Evolutionary conservation across 2,113 vertebrate species (phyloP), one percentile per base, ranked within the genome.

Genomic region (Takifugu flavidus): DNA sequence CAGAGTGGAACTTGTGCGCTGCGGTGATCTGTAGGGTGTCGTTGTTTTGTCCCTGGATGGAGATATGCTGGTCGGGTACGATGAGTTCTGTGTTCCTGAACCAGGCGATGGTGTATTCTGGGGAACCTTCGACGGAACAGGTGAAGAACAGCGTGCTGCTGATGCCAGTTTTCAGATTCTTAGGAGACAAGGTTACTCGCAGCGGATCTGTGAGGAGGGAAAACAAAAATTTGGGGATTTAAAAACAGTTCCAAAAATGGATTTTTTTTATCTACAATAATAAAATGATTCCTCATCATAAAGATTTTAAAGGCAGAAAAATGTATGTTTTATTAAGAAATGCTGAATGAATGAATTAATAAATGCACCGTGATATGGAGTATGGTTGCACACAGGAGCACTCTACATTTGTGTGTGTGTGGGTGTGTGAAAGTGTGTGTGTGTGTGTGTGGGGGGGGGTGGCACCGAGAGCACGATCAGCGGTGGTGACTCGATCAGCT

Each of bases 141-240:
- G 95, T 96, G 68, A 99, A 93, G 89, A 98, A 98, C 81, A 98
- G 93, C 0, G 97, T 98, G 90, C 95, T 98, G 88, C 97, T 96
- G 29, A 99, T 98, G 83, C 96, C 96, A 0, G 96, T 98, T 86
- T 98, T 98, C 83, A 99, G 91, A 84, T 97, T 98, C 93, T 98
- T 98, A 67, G 97, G 97, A 64, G 96, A 95, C 77, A 99, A 89
- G 67, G 94, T 96, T 85, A 98, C 95, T 14, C 92, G 93, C 65
- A 99, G 92, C 50, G 96, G 94, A 84, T 98, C 96, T 98, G 87
- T 28, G 59, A 52, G 49, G 57, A 25, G 39, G 54, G 57, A 1
- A 11, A 4, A 49, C 5, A 3, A 6, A 45, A 26, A 52, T 6
- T 15, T 4, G 7, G 3, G n/a, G 13, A 47, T 7, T 15, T 13